A percentile compares a stretch with the other conserved stretches of the same genome.
Evolutionary conservation across 1,140 invertebrate species (phyloP).

Genomic region (Hyles euphorbiae): DNA sequence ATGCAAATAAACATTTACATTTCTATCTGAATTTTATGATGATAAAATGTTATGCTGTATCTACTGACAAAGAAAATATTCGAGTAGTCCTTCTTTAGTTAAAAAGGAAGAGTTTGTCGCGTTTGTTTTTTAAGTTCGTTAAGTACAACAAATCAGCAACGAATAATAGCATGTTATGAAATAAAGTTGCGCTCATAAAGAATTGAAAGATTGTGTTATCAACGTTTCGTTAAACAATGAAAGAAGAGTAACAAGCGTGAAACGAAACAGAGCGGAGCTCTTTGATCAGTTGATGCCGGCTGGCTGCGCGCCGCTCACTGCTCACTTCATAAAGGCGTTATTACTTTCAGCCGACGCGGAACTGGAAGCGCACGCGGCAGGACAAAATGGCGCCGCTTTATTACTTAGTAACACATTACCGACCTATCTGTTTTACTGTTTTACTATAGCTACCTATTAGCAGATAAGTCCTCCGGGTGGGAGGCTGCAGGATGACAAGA

Average conservation of each 20-base stretch:
- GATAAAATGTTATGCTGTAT: no score
- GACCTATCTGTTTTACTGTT: conserved; percentile 68
- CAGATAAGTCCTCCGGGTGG: conserved; percentile 56
- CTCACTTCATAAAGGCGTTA: conserved; percentile 65
- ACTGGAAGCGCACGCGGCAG: conserved; percentile 27
- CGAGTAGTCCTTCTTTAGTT: no score
- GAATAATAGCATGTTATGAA: background rate
- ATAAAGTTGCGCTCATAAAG: conserved; percentile 17
- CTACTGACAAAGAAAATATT: no score
- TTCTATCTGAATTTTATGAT: no score
- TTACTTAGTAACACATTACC: conserved; percentile 72
- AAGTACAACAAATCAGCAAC: no score
- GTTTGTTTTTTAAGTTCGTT: no score
- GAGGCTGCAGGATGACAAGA: conserved; percentile 56
- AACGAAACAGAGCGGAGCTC: conserved; percentile 56
- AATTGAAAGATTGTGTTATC: conserved; percentile 47
- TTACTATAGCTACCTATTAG: conserved; percentile 68
- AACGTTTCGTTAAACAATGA: conserved; percentile 58
- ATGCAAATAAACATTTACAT: no score
- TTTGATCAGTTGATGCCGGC: conserved; percentile 63
- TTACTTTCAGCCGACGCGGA: conserved; percentile 57
- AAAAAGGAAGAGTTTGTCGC: no score
- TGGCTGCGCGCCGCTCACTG: conserved; percentile 52
- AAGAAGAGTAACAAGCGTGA: conserved; percentile 59
- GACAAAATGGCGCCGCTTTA: conserved; percentile 72